A percentile compares a stretch with the other conserved stretches of the same genome.
These are phyloP conservation scores for Theristicus caerulescens DNA, from an alignment of 2,113 vertebrate genomes.

Conservation along the genomic window DNA sequence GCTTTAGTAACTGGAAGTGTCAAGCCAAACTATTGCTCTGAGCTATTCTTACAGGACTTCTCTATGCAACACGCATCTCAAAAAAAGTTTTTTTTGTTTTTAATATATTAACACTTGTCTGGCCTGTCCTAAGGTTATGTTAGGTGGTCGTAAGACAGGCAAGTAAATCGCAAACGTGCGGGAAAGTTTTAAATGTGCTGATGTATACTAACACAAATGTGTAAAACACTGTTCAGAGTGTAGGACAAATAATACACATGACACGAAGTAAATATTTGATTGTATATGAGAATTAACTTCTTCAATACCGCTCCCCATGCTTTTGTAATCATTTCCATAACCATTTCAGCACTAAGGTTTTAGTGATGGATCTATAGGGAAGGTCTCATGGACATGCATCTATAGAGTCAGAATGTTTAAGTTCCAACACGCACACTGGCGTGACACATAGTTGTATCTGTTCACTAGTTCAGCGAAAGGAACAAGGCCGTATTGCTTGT, in stretches of 20 bases:
- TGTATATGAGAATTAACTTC: neutral
- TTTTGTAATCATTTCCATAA: neutral
- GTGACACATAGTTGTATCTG: neutral
- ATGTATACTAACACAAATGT: neutral
- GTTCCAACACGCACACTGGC: neutral
- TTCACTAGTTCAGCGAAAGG: neutral
- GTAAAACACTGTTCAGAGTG: neutral
- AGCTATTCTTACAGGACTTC: neutral
- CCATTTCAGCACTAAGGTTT: neutral
- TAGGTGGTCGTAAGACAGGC: neutral
- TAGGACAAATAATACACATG: neutral
- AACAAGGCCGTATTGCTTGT: neutral
- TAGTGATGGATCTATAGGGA: neutral
- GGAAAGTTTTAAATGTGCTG: neutral
- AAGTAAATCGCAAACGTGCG: neutral
- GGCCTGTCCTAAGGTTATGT: neutral
- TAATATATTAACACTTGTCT: neutral
- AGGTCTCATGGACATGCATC: neutral
- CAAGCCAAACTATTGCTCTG: neutral
- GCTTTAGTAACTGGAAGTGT: neutral
- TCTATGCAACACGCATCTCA: accelerated
- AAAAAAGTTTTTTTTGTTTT: neutral
- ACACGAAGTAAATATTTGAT: neutral
- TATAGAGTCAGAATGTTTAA: neutral
- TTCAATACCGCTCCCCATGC: neutral